Percentiles rank a stretch among this genome's conserved stretches.
Conservation (phyloP, 2,888 invertebrate genomes). For the Troides aeacus region DNA sequence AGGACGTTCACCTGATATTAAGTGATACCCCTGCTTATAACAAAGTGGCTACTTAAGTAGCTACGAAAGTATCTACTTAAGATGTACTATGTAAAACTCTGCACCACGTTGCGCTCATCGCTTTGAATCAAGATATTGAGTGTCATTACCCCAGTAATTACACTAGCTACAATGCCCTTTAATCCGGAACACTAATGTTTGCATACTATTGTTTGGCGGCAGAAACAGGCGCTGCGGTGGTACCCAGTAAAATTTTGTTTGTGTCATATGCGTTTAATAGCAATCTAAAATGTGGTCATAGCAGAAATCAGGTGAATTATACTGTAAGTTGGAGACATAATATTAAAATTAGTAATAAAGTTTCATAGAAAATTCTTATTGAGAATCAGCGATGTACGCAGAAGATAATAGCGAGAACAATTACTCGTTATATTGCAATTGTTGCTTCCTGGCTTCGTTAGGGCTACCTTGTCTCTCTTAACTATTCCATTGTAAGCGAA, state of each 20-base stretch:
- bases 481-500: slow-evolving; percentile 21
- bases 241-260: not conserved
- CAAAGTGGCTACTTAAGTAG: too few species aligned
- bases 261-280: not conserved
- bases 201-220: too few species aligned
- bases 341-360: not conserved
- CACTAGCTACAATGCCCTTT: too few species aligned
- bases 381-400: not conserved
- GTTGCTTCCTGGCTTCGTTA: slow-evolving; percentile 15
- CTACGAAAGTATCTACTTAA: too few species aligned
- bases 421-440: slow-evolving; percentile 13
- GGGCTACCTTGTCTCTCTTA: slow-evolving; percentile 14
- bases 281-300: not conserved
- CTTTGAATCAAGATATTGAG: too few species aligned
- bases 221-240: too few species aligned
- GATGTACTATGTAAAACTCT: too few species aligned
- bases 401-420: slow-evolving; percentile 12
- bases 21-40: too few species aligned
- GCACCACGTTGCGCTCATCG: too few species aligned
- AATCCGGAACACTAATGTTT: too few species aligned
- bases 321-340: not conserved
- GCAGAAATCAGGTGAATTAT: not conserved
- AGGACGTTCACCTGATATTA: too few species aligned
- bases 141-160: too few species aligned
- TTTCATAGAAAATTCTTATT: slow-evolving; percentile 2